Evolutionary conservation across 1,140 invertebrate species (phyloP), one percentile per base, ranked within the genome.

Genomic region (Apis dorsata): DNA sequence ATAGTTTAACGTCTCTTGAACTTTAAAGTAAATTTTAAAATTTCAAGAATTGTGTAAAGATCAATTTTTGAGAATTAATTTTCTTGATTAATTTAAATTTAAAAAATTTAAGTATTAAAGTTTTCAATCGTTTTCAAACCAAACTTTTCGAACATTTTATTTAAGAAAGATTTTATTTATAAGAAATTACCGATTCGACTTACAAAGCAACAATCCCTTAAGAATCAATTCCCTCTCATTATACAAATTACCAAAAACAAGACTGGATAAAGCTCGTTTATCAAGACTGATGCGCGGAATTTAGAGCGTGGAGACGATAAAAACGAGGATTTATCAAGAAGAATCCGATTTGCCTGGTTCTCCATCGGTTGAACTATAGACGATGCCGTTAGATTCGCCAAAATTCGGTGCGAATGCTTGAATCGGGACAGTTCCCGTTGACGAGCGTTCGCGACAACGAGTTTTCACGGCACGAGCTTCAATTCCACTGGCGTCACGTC

Each of bases 401-500:
- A 69, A 69, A 49, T 51, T 70, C 21, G 34, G 49, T 13, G 51
- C 24, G 51, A 65, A 63, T 44, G 21, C 70, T 11, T 49, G 24
- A 57, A 49, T 24, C 10, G n/a, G 19, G 63, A 75, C 53, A 65
- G 62, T 75, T 66, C 11, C 17, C 53, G 72, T 65, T 65, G 80
- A 76, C 73, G 63, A 68, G 63, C 24, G 19, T 60, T 17, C 19
- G 65, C 65, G 55, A 65, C 70, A 74, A 81, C 79, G 49, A 81
- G 70, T 81, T 81, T 74, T 53, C 70, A 57, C 79, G 51, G 21
- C 69, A 53, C 69, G 62, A 80, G 69, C 68, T 79, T 80, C 77
- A 80, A 80, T 84, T 84, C 82, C 62, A 60, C 55, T 80, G 82
- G 82, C 82, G 82, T 84, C 82, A 65, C 77, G 82, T 84, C 77